Evolutionary conservation across 2,797 vertebrate species (phyloP), one percentile per base, ranked within the genome.

Genomic region (Coranthus polyacanthus): DNA sequence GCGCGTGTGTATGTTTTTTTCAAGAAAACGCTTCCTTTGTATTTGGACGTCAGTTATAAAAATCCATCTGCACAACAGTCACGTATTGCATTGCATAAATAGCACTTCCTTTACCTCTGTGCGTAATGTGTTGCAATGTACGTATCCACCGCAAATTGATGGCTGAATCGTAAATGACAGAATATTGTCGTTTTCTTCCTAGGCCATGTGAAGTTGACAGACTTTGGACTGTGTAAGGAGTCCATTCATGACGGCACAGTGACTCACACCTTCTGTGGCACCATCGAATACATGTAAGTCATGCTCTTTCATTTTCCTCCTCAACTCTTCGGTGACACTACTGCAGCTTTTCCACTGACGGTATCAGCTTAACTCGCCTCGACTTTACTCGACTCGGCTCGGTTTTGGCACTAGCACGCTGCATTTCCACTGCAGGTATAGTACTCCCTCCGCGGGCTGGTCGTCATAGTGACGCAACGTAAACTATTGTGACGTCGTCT

Each of bases 251-350:
- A 99, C 16, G 98, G 98, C 81, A 98, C 98, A 6, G 98, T 99
- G 79, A 99, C 98, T 17, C 98, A 99, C 88, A 99, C 98, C 0
- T 99, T 99, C 93, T 99, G 98, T 87, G 98, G 98, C 68, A 99
- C 98, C 85, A 99, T 99, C 81, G 98, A 99, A 92, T 99, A 99
- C 95, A 99, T 99, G 98, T 91, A 59, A 75, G 81, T 34, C 2
- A 0, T 3, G 5, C 15, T 6, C 12, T 42, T 15, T 49, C 5
- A 2, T 18, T 36, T 12, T 4, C 17, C 8, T 11, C 12, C 2
- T 16, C 42, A 2, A 12, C 1, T 20, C 12, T 24, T 24, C 18
- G 3, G 0, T 44, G 49, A 2, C 8, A 5, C 5, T 26, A 22
- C n/a, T n/a, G n/a, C n/a, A n/a, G n/a, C n/a, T n/a, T n/a, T n/a